phyloP scores from a whole-genome alignment of 2,888 invertebrate genomes.

The Globia sparganii region DNA sequence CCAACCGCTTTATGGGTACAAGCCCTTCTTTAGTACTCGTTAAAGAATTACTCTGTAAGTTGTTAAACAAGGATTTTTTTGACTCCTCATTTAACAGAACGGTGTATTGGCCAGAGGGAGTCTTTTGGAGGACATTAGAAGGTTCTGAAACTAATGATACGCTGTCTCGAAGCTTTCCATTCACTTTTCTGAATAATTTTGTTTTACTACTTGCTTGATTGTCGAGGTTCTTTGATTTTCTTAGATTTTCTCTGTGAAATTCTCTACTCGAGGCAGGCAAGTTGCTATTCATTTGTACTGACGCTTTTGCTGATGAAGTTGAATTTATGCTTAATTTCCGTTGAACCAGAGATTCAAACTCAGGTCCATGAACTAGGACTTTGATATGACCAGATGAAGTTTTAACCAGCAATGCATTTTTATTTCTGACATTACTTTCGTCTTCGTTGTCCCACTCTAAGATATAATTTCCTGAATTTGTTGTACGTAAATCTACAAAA shows the following conservation, averaged over 20 bases:
- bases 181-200: constrained; percentile 69
- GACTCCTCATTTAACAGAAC: constrained; percentile 75
- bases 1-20: constrained; percentile 72
- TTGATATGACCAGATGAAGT: constrained; percentile 77
- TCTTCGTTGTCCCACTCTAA: constrained; percentile 71
- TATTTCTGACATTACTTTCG: constrained; percentile 15
- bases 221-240: constrained; percentile 40
- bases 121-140: constrained; percentile 70
- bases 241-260: constrained; percentile 39
- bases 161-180: constrained; percentile 62
- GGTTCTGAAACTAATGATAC: constrained; percentile 62
- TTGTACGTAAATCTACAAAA: constrained; percentile 70
- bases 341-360: constrained; percentile 45
- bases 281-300: constrained; percentile 66
- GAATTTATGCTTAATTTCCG: constrained; percentile 33
- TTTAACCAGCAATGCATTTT: constrained; percentile 75
- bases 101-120: constrained; percentile 74
- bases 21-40: constrained; percentile 64
- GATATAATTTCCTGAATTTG: constrained; percentile 72
- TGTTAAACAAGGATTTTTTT: constrained; percentile 75
- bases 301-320: constrained; percentile 59
- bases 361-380: constrained; percentile 66
- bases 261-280: constrained; percentile 55
- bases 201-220: constrained; percentile 73
- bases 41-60: constrained; percentile 72